phyloP scores from a whole-genome alignment of 2,113 vertebrate species.

The Coreoperca whiteheadi region DNA sequence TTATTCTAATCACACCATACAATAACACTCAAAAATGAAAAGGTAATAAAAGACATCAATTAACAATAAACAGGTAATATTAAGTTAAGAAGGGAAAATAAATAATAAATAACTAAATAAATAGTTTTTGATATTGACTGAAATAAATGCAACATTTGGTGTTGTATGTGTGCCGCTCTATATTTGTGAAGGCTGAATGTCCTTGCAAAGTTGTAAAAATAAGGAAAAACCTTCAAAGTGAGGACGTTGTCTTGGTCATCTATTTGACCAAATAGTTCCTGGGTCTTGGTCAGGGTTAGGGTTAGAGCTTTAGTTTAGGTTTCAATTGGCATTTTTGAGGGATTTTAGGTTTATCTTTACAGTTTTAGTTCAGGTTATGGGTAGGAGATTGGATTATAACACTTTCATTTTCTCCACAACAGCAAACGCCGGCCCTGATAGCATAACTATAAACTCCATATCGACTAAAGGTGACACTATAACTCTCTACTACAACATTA shows the following conservation, averaged over 20 bases:
- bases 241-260: neutral
- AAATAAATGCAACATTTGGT: neutral
- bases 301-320: neutral
- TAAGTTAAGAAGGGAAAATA: too few relatives aligned
- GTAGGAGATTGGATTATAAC: neutral
- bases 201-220: neutral
- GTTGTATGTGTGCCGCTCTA: neutral
- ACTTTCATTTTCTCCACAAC: neutral
- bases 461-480: neutral
- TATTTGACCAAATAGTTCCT: neutral
- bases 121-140: too few relatives aligned
- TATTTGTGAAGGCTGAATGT: too few relatives aligned
- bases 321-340: neutral
- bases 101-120: too few relatives aligned
- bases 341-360: neutral
- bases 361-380: neutral
- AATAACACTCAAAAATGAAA: too few relatives aligned
- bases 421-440: too few relatives aligned
- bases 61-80: too few relatives aligned
- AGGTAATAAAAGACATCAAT: too few relatives aligned
- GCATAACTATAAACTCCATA: too few relatives aligned
- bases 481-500: neutral
- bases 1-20: too few relatives aligned
- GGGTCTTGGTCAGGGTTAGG: too few relatives aligned
- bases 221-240: neutral